phyloP scores from a whole-genome alignment of 2,113 vertebrate species.

The Rhinopomastus cyanomelas region DNA sequence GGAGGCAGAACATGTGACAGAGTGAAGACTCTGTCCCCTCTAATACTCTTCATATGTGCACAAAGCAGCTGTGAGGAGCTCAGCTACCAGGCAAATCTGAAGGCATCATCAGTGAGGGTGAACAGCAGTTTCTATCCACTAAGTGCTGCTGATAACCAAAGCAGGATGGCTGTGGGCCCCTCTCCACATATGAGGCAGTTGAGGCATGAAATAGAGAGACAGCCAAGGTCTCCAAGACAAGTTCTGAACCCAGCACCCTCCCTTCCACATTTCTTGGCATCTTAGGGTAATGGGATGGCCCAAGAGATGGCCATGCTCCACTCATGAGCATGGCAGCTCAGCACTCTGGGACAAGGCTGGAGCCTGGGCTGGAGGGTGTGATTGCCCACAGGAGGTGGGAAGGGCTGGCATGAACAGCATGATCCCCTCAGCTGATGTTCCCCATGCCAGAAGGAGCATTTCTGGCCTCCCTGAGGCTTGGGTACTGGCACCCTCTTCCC shows the following conservation, averaged over 20 bases:
- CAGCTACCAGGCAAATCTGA: background rate
- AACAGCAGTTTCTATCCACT: background rate
- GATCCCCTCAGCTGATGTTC: background rate
- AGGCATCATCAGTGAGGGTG: background rate
- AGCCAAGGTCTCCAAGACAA: background rate
- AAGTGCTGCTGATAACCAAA: background rate
- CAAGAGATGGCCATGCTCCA: background rate
- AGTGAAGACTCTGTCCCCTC: background rate
- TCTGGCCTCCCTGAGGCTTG: accelerated
- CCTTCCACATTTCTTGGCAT: background rate
- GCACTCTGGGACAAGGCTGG: background rate
- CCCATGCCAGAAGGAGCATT: accelerated
- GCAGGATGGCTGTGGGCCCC: background rate
- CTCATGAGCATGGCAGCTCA: background rate
- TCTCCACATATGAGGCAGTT: background rate
- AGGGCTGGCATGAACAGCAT: background rate
- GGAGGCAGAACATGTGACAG: background rate
- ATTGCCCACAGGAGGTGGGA: background rate
- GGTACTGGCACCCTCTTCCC: background rate
- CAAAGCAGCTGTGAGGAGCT: background rate
- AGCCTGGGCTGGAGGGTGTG: background rate
- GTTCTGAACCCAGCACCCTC: background rate
- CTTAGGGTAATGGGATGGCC: background rate
- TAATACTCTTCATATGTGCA: background rate
- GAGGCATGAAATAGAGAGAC: background rate